These are phyloP conservation scores for Torymus aiolomorphi DNA, from an alignment of 2,888 invertebrate species.

Conservation along the genomic window DNA sequence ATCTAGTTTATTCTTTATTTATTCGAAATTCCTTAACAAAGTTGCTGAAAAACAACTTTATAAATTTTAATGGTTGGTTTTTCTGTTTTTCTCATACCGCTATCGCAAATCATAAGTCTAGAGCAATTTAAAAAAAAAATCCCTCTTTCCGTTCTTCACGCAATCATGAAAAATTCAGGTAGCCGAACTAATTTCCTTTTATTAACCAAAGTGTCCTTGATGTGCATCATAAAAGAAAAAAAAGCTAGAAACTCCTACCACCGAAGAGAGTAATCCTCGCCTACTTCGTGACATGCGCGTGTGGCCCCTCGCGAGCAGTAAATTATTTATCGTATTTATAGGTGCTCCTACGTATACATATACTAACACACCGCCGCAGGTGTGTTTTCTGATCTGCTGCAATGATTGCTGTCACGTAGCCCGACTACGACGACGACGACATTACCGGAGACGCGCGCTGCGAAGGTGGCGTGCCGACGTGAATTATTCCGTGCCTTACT, in stretches of 20 bases:
- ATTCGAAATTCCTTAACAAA: too few species aligned
- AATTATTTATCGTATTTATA: constrained; percentile 45
- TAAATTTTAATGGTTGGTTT: too few species aligned
- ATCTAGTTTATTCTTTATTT: too few species aligned
- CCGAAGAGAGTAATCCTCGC: too few species aligned
- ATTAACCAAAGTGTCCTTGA: constrained; percentile 42
- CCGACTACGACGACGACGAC: constrained; percentile 55
- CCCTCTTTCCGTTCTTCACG: neutral
- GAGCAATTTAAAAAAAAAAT: too few species aligned
- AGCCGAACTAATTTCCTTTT: constrained; percentile 39
- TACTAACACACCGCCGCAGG: neutral
- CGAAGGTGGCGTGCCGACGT: constrained; percentile 68
- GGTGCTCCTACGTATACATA: neutral
- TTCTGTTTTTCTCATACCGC: too few species aligned
- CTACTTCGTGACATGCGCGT: too few species aligned
- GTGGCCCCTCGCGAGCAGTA: neutral
- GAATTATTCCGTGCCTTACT: constrained; percentile 70
- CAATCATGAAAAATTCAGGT: constrained; percentile 42
- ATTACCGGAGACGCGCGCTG: constrained; percentile 35
- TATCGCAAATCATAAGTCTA: too few species aligned
- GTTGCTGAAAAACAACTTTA: too few species aligned
- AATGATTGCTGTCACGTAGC: constrained; percentile 67
- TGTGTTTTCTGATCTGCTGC: constrained; percentile 67
- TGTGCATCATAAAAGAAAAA: constrained; percentile 24
- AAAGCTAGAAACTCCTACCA: neutral